Evolutionary conservation across 92 coral and sea anemone species (phyloP).

Genomic region (Galaxea fascicularis): DNA sequence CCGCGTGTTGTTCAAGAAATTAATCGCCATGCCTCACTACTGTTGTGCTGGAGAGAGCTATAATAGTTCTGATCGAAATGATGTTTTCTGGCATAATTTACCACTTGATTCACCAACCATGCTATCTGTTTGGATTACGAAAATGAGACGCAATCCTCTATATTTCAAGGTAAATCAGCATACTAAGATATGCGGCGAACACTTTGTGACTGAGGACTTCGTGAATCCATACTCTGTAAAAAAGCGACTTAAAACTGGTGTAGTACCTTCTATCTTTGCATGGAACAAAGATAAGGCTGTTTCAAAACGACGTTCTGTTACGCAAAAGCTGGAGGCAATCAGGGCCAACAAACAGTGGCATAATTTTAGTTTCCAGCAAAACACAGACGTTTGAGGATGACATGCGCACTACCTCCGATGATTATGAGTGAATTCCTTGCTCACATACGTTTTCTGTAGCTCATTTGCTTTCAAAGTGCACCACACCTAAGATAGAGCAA

Average conservation of each 20-base stretch:
- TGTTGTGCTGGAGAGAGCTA: conserved; percentile 33
- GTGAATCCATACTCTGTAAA: conserved; percentile 31
- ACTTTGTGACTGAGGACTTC: conserved; percentile 49
- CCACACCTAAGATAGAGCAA: conserved; percentile 22
- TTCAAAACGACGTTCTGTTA: not conserved
- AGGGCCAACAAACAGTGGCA: not conserved
- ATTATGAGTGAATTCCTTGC: conserved; percentile 43
- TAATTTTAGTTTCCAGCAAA: conserved; percentile 28
- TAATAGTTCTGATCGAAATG: conserved; percentile 45
- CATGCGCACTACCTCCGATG: not conserved
- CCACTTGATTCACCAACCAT: conserved; percentile 13
- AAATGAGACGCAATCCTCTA: conserved; percentile 50
- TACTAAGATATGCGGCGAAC: conserved; percentile 57
- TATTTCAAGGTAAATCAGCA: conserved; percentile 50
- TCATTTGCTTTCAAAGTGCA: conserved; percentile 57
- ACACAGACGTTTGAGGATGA: conserved; percentile 60
- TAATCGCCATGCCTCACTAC: conserved; percentile 8
- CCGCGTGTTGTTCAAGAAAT: not conserved
- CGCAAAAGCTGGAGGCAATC: not conserved
- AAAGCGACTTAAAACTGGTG: too few species aligned
- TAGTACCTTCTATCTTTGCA: too few species aligned
- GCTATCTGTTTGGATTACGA: conserved; percentile 47
- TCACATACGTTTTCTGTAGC: conserved; percentile 45
- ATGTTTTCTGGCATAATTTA: conserved; percentile 27
- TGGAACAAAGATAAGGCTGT: not conserved